Evolutionary conservation across 2,797 vertebrate genomes (phyloP).

Genomic region (Rhinogobio ventralis): DNA sequence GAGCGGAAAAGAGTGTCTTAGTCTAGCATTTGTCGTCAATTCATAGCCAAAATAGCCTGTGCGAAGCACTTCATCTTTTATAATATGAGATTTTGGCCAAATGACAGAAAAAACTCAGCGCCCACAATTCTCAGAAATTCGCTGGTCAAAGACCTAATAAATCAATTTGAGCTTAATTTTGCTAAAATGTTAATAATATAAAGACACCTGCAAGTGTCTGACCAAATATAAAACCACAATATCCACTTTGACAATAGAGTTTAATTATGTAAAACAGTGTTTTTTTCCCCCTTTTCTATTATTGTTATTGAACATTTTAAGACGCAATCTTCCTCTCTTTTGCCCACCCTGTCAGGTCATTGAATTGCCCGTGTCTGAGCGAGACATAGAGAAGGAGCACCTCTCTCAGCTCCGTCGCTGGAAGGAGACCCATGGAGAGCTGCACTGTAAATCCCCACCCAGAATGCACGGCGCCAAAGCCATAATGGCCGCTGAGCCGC

Average conservation of each 20-base stretch:
- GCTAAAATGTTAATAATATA: background rate
- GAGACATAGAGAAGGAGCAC: conserved; percentile 94
- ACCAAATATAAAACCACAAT: background rate
- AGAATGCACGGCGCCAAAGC: conserved; percentile 95
- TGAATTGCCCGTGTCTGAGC: conserved; percentile 87
- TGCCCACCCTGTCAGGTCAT: conserved; percentile 77
- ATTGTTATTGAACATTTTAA: background rate
- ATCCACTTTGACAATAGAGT: background rate
- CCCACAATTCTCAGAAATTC: background rate
- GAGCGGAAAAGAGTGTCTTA: background rate
- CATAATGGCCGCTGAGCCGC: conserved; percentile 89
- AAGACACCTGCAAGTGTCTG: background rate
- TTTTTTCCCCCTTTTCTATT: background rate
- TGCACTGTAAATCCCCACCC: conserved; percentile 86
- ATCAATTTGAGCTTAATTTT: background rate
- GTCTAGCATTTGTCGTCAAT: background rate
- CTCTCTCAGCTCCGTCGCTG: conserved; percentile 89
- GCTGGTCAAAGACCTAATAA: too few relatives aligned
- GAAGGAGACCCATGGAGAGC: conserved; percentile 89
- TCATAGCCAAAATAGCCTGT: background rate
- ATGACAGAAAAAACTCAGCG: background rate
- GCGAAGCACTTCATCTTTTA: background rate
- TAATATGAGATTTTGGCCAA: background rate
- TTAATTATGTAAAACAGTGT: too few relatives aligned
- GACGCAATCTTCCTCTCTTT: background rate